Evolutionary conservation across 2,797 vertebrate species (phyloP), one percentile per base, ranked within the genome.

Genomic region (Lemur catta): DNA sequence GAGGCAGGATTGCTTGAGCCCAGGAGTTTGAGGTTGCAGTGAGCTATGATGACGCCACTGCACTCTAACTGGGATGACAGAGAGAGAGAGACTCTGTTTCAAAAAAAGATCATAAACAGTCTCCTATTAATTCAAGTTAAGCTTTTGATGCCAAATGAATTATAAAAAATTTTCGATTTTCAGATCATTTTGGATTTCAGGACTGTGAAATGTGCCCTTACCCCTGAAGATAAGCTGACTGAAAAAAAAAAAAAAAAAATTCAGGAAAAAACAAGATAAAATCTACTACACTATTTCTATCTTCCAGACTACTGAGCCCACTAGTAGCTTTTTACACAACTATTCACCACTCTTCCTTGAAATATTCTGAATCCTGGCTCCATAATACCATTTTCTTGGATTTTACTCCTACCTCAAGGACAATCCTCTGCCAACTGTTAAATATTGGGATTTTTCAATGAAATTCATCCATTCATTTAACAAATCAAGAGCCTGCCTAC

Each of bases 121-220:
- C 41, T 50, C 22, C 30, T 8, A 63, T 46, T 93, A 93, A 89
- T 87, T 89, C n/a, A 69, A 20, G 43, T 89, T 81, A 95, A 74
- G 9, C 30, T 92, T 90, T 41, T 85, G 30, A 93, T 85, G 89
- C 24, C 78, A 91, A 88, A 43, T 55, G 22, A 86, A 35, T 74
- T 84, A 80, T 20, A 24, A 82, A 80, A n/a, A 15, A 30, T 38
- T 26, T 41, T 22, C 20, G 30, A 41, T 89, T 91, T 88, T 97
- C 41, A 67, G 26, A 61, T 95, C 17, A 93, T 79, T 91, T 67
- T 82, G 26, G 17, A 87, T 89, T 91, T 93, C 38, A 75, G 52
- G 13, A 89, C n/a, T 63, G 14, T 94, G 48, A 95, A 95, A 93
- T 50, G 22, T 52, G 74, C 38, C 13, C 78, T 91, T 76, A 84